Conservation (phyloP, 2,888 invertebrate species). For the Zaprionus bogoriensis region DNA sequence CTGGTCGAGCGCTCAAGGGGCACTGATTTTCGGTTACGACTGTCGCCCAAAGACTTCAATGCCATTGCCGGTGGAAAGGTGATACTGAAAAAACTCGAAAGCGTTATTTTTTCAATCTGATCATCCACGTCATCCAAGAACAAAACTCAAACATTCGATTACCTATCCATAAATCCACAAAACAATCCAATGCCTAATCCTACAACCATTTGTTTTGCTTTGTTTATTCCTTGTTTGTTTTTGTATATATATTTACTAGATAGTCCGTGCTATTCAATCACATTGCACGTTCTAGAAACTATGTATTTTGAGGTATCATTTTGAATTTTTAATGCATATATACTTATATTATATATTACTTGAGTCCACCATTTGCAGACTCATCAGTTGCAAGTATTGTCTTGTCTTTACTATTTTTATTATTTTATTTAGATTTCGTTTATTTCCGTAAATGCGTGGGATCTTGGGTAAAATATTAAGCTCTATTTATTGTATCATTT, state of each 20-base stretch:
- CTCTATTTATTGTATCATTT: too few species aligned
- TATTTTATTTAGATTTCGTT: neutral
- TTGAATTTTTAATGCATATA: neutral
- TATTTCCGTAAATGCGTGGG: neutral
- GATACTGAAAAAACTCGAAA: slow-evolving; percentile 62
- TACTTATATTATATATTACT: neutral
- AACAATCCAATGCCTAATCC: neutral
- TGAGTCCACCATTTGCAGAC: neutral
- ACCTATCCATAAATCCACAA: neutral
- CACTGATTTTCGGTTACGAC: slow-evolving; percentile 88
- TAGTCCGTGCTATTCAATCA: neutral
- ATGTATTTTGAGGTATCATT: neutral
- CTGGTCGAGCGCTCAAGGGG: slow-evolving; percentile 94
- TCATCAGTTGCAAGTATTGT: neutral
- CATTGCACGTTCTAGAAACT: neutral
- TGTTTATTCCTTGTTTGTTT: neutral
- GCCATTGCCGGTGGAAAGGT: slow-evolving; percentile 94
- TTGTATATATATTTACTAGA: neutral
- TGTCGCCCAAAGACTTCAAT: slow-evolving; percentile 90
- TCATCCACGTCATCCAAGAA: slow-evolving; percentile 28
- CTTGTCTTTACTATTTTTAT: neutral
- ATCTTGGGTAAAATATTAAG: too few species aligned
- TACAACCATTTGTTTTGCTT: neutral
- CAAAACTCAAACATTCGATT: slow-evolving; percentile 6
- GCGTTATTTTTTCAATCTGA: slow-evolving; percentile 34